Percentiles rank a stretch among this genome's conserved stretches.
These are phyloP conservation scores for Danio aesculapii DNA, from an alignment of 2,797 vertebrate species.

Conservation along the genomic window DNA sequence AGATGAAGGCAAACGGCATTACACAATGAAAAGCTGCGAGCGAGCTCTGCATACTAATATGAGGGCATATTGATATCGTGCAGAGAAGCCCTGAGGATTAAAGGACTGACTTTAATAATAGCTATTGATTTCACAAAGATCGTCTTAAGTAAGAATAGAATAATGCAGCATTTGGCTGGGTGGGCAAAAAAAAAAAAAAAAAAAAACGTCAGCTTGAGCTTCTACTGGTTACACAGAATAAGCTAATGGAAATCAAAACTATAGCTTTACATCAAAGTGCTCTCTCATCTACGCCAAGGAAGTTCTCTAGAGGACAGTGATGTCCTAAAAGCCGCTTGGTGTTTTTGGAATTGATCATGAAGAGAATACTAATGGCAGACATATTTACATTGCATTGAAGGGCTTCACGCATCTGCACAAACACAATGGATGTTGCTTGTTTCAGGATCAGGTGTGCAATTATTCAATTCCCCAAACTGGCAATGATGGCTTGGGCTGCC, in stretches of 20 bases:
- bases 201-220: slow-evolving; percentile 6
- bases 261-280: slow-evolving; percentile 33
- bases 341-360: slow-evolving; percentile 41
- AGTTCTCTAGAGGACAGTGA: slow-evolving; percentile 28
- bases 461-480: slow-evolving; percentile 50
- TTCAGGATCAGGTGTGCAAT: slow-evolving; percentile 47
- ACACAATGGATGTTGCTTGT: slow-evolving; percentile 46
- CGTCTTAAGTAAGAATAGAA: slow-evolving; percentile 39
- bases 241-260: slow-evolving; percentile 43
- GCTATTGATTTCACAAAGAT: slow-evolving; percentile 51
- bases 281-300: slow-evolving; percentile 15
- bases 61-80: slow-evolving; percentile 17
- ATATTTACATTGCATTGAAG: slow-evolving; percentile 24
- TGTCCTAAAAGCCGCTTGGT: slow-evolving; percentile 4
- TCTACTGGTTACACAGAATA: slow-evolving; percentile 15
- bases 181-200: slow-evolving; percentile 2
- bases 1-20: slow-evolving; percentile 37
- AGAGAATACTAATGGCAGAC: slow-evolving; percentile 30
- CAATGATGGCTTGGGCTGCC: slow-evolving; percentile 39
- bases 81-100: slow-evolving; percentile 41
- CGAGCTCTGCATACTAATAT: slow-evolving; percentile 37
- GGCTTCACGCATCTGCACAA: slow-evolving; percentile 21
- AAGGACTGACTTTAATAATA: slow-evolving; percentile 41
- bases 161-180: slow-evolving; percentile 27
- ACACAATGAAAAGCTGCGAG: slow-evolving; percentile 10